These are phyloP conservation scores for Romanomermis culicivorax DNA, from an alignment of 2,888 invertebrate species.

Conservation along the genomic window DNA sequence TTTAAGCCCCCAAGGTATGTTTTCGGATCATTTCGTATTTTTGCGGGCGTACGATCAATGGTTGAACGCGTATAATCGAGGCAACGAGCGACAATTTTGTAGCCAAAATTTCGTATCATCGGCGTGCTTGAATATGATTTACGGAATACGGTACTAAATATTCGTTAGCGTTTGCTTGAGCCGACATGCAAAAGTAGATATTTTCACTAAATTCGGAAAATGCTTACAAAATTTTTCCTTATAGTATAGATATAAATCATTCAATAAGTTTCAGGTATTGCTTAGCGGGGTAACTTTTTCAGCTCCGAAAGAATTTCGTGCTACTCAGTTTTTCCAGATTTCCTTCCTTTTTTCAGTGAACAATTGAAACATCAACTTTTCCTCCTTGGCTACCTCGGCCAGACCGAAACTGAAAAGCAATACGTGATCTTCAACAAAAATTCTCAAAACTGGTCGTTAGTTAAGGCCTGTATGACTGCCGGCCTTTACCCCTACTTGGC, in stretches of 20 bases:
- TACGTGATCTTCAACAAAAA: slow-evolving; percentile 45
- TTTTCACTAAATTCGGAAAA: too few relatives aligned
- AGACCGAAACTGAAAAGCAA: too few relatives aligned
- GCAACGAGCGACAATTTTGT: slow-evolving; percentile 49
- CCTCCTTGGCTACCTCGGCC: slow-evolving; percentile 45
- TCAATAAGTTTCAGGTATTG: too few relatives aligned
- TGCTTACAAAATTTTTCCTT: too few relatives aligned
- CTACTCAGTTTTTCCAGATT: too few relatives aligned
- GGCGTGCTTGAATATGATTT: slow-evolving; percentile 70
- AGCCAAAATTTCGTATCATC: slow-evolving; percentile 51
- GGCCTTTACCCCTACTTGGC: slow-evolving; percentile 76
- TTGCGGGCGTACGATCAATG: slow-evolving; percentile 46
- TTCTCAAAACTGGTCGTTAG: slow-evolving; percentile 65
- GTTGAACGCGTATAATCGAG: slow-evolving; percentile 49
- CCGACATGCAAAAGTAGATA: too few relatives aligned
- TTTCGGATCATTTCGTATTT: slow-evolving; percentile 71
- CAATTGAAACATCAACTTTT: slow-evolving; percentile 60
- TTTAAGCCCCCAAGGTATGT: slow-evolving; percentile 46
- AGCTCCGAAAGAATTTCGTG: too few relatives aligned
- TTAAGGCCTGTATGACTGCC: slow-evolving; percentile 65
- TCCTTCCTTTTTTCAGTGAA: slow-evolving; percentile 29
- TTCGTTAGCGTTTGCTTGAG: neutral
- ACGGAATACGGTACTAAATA: slow-evolving; percentile 44
- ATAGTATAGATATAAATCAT: too few relatives aligned
- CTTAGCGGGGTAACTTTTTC: too few relatives aligned